phyloP scores from a whole-genome alignment of 1,140 invertebrate species.

The Panagrolaimus sp. region DNA sequence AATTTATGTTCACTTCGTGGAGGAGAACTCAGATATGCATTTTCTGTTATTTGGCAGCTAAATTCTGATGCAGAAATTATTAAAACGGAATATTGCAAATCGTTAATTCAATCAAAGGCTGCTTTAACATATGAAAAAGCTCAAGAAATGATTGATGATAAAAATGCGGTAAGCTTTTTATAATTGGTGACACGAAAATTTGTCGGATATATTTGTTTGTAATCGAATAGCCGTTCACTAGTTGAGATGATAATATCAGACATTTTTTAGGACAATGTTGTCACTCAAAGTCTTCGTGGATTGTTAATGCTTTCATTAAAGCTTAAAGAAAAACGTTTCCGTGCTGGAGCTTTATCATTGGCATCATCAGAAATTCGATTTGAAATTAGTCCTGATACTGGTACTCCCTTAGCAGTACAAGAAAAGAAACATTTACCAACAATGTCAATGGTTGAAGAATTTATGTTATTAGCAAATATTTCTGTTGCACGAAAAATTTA shows the following conservation, averaged over 20 bases:
- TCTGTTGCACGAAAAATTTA: slow-evolving; percentile 77
- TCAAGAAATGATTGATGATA: slow-evolving; percentile 69
- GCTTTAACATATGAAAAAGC: slow-evolving; percentile 57
- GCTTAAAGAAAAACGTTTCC: slow-evolving; percentile 41
- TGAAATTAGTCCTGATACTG: slow-evolving; percentile 57
- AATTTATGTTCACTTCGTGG: slow-evolving; percentile 84
- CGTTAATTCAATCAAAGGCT: slow-evolving; percentile 71
- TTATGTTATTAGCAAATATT: slow-evolving; percentile 92
- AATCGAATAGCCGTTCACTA: background rate
- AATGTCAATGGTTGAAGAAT: slow-evolving; percentile 95
- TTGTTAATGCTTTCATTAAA: slow-evolving; percentile 46
- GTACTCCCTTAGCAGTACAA: slow-evolving; percentile 42
- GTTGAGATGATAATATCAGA: slow-evolving; percentile 39
- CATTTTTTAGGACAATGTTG: slow-evolving; percentile 70
- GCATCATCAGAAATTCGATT: slow-evolving; percentile 57
- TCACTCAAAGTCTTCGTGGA: slow-evolving; percentile 68
- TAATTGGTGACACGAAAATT: too few species aligned
- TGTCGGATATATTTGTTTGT: too few species aligned
- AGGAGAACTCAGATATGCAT: slow-evolving; percentile 78
- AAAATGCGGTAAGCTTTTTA: slow-evolving; percentile 62
- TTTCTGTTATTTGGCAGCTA: slow-evolving; percentile 87
- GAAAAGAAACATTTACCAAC: slow-evolving; percentile 66
- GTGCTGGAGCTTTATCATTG: slow-evolving; percentile 46
- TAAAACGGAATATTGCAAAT: slow-evolving; percentile 77
- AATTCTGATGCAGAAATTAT: slow-evolving; percentile 77